Percentiles rank a stretch among this genome's conserved stretches.
These are phyloP conservation scores for Actinia equina DNA, from an alignment of 64 coral and sea anemone genomes.

Conservation along the genomic window DNA sequence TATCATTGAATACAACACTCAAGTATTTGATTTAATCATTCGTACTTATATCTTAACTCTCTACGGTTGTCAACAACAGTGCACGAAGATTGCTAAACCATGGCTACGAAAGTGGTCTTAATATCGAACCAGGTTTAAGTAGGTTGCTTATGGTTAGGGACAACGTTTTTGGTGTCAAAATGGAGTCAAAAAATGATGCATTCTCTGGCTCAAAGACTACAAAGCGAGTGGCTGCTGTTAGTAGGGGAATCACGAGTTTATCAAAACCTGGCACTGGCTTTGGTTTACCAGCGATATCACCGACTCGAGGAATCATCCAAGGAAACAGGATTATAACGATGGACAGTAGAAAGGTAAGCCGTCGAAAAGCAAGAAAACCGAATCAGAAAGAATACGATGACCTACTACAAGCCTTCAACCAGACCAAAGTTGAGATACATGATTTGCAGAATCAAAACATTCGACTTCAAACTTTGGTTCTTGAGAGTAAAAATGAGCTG, in stretches of 20 bases:
- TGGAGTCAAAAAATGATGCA: background rate
- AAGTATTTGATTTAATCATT: slow-evolving; percentile 1
- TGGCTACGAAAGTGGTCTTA: background rate
- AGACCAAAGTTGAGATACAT: background rate
- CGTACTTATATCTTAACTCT: background rate
- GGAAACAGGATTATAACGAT: background rate
- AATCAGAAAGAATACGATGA: background rate
- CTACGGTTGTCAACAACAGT: background rate
- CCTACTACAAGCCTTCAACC: background rate
- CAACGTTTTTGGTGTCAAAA: background rate
- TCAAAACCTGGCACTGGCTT: background rate
- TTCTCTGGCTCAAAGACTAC: background rate
- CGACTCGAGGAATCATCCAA: slow-evolving; percentile 3
- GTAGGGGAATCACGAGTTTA: background rate
- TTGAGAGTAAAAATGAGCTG: background rate
- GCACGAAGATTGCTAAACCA: background rate
- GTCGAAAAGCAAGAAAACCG: background rate
- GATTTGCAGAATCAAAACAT: slow-evolving; percentile 3
- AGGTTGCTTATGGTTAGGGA: too few relatives aligned
- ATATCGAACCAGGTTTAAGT: background rate
- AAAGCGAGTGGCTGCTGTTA: background rate
- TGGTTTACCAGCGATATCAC: slow-evolving; percentile 5
- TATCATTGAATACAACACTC: background rate
- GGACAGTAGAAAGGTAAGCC: background rate
- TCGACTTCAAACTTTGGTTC: background rate